Evolutionary conservation across 2,797 vertebrate species (phyloP).

Genomic region (Lepidocolaptes lacrymiger): DNA sequence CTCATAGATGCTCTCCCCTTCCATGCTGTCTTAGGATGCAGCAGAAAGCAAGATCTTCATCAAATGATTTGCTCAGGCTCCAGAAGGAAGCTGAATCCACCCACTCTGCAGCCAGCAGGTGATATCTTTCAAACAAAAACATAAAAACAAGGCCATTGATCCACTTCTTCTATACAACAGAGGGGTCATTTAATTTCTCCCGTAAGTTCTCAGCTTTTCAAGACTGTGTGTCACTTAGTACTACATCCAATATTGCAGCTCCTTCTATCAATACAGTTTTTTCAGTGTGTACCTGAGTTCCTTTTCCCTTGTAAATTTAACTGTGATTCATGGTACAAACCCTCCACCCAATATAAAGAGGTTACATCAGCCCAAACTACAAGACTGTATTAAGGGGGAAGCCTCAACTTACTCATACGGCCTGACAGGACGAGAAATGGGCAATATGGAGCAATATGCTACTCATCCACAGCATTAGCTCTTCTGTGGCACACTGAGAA

Average conservation of each 20-base stretch:
- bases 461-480: not conserved
- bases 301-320: not conserved
- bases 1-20: slow-evolving; percentile 66
- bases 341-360: not conserved
- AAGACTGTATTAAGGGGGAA: not conserved
- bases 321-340: not conserved
- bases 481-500: not conserved
- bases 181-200: not conserved
- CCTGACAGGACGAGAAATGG: not conserved
- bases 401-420: not conserved
- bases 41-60: slow-evolving; percentile 30
- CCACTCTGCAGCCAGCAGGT: slow-evolving; percentile 41
- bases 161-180: not conserved
- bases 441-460: not conserved
- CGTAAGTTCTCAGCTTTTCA: not conserved
- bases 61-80: slow-evolving; percentile 11
- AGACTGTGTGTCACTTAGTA: not conserved
- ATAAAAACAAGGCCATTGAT: slow-evolving; percentile 45
- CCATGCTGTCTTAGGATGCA: slow-evolving; percentile 20
- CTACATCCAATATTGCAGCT: not conserved
- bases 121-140: slow-evolving; percentile 65
- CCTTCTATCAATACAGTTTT: not conserved
- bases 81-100: slow-evolving; percentile 45
- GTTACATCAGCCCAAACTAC: not conserved
- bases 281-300: not conserved